These are phyloP conservation scores for Drosophila leonis DNA, from an alignment of 2,888 invertebrate genomes.

Conservation along the genomic window DNA sequence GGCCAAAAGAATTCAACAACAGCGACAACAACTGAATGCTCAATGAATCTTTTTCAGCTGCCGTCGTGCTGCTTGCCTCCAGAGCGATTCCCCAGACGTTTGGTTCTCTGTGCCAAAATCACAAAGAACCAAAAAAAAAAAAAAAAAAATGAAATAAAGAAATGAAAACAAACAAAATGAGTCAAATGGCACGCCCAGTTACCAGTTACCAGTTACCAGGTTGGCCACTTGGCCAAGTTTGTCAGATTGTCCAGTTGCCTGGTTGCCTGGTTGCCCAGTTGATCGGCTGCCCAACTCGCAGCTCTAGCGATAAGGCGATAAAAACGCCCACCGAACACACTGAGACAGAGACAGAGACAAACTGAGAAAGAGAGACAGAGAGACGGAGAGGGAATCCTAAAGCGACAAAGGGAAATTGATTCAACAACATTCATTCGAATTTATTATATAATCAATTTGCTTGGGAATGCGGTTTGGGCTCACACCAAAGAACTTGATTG, in stretches of 20 bases:
- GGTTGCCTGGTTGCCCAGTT: slow-evolving; percentile 8
- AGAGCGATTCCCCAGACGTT: slow-evolving; percentile 25
- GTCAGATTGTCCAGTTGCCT: slow-evolving; percentile 10
- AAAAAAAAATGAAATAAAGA: slow-evolving; percentile 3
- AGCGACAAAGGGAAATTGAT: slow-evolving; percentile 27
- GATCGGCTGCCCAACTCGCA: slow-evolving; percentile 22
- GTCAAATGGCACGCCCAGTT: slow-evolving; percentile 43
- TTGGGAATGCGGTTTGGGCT: background rate
- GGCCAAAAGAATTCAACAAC: slow-evolving; percentile 31
- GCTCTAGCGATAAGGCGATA: slow-evolving; percentile 44
- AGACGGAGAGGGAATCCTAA: background rate
- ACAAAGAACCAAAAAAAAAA: background rate
- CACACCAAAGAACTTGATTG: slow-evolving; percentile 1
- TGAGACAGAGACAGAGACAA: background rate
- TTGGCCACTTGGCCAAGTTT: slow-evolving; percentile 13
- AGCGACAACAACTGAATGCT: slow-evolving; percentile 43
- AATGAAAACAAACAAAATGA: slow-evolving; percentile 48
- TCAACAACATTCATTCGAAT: slow-evolving; percentile 27
- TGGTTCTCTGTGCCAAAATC: slow-evolving; percentile 30
- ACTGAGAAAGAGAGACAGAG: background rate
- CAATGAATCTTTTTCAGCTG: slow-evolving; percentile 55
- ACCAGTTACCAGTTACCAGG: slow-evolving; percentile 7
- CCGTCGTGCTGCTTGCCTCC: slow-evolving; percentile 7
- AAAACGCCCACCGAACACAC: slow-evolving; percentile 50
- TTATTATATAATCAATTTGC: slow-evolving; percentile 21